phyloP scores from a whole-genome alignment of 2,797 vertebrate genomes.

The Danionella dracula region DNA sequence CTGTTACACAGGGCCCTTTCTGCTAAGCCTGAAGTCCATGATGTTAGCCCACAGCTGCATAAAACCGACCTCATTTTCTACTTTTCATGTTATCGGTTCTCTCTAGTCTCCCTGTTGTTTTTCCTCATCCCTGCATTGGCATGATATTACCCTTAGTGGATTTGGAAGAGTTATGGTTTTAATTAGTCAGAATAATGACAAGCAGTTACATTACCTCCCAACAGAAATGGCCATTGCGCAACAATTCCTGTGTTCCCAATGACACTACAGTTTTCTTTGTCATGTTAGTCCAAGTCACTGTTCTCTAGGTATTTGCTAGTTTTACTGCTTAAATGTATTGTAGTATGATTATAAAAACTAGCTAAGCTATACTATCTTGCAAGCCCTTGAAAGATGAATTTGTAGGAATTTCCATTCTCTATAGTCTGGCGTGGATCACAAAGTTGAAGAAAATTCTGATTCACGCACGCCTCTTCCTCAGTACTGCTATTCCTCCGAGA shows the following conservation, averaged over 20 bases:
- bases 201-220: constrained; percentile 39
- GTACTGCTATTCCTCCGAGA: constrained; percentile 30
- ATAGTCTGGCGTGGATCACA: not conserved
- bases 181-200: constrained; percentile 35
- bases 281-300: not conserved
- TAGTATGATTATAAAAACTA: too few species aligned
- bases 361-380: too few species aligned
- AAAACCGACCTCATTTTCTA: constrained; percentile 10
- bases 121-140: not conserved
- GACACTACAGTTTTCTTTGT: constrained; percentile 17
- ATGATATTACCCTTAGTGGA: constrained; percentile 9
- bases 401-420: too few species aligned
- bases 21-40: constrained; percentile 20
- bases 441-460: constrained; percentile 36
- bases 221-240: not conserved
- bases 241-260: constrained; percentile 17
- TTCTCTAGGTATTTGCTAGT: not conserved
- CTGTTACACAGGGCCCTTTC: not conserved
- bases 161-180: constrained; percentile 28
- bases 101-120: constrained; percentile 6
- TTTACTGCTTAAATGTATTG: not conserved
- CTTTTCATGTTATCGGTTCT: constrained; percentile 3
- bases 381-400: constrained; percentile 16
- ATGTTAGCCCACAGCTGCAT: constrained; percentile 19
- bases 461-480: constrained; percentile 21